phyloP scores from a whole-genome alignment of 2,113 vertebrate species.

The Ahaetulla prasina region DNA sequence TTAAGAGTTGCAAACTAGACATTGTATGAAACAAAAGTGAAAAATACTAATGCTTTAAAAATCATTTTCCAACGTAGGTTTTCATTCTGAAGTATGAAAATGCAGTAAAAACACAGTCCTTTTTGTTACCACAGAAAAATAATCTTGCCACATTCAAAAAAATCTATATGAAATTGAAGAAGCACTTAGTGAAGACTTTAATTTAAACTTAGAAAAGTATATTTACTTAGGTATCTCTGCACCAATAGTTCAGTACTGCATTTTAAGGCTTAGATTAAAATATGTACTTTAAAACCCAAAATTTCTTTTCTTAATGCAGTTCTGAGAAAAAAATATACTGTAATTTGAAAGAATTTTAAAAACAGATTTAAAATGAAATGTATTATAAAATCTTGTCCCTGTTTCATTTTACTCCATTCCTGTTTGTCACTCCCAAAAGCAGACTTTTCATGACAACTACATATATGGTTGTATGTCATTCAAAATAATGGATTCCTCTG shows the following conservation, averaged over 20 bases:
- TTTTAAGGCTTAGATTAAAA: not conserved
- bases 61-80: not conserved
- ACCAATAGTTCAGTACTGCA: not conserved
- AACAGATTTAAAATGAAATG: not conserved
- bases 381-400: not conserved
- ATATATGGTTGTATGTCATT: not conserved
- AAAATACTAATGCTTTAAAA: not conserved
- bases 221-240: not conserved
- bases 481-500: not conserved
- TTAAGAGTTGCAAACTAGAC: not conserved
- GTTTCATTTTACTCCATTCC: not conserved
- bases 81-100: not conserved
- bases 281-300: slow-evolving; percentile 23
- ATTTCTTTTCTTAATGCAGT: slow-evolving; percentile 4
- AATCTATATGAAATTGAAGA: not conserved
- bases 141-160: not conserved
- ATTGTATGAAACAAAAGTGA: not conserved
- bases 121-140: not conserved
- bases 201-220: slow-evolving; percentile 18
- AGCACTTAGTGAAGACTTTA: not conserved
- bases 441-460: not conserved
- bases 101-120: not conserved
- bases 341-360: not conserved
- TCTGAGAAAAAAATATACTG: not conserved
- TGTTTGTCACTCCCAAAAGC: not conserved